Evolutionary conservation across 2,113 vertebrate genomes (phyloP), one percentile per base, ranked within the genome.

Genomic region (Onychostruthus taczanowskii): DNA sequence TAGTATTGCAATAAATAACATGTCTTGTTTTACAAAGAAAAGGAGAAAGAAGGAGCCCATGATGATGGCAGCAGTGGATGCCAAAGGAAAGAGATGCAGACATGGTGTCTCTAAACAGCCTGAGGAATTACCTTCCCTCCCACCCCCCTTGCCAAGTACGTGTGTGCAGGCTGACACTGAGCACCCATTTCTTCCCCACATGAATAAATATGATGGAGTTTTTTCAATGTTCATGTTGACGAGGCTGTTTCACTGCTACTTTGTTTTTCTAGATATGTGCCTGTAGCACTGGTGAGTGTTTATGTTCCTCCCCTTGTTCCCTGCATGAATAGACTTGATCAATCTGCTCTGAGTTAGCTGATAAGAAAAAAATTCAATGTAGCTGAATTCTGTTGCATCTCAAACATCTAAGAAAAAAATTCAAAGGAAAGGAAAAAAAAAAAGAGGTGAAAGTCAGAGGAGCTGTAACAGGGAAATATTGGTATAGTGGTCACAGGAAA

Each of bases 51-150:
- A 70, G 16, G 26, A n/a, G 33, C 2, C 68, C 7, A 1, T 10
- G 24, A 43, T 77, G 68, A 52, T 16, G 61, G 61, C 33, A 83
- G 67, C 70, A 67, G 28, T 13, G 35, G 30, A 33, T 80, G 35
- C 16, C 56, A 63, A 80, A 77, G 18, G 11, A 28, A 69, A 66
- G 50, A 58, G 16, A 58, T 21, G 22, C 0, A 75, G 44, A 56
- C 4, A 33, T 50, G 2, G 0, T 6, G 6, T 49, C 28, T 68
- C 24, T 41, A 28, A 93, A 64, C 10, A 18, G 1, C 2, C 9
- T 72, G 47, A 70, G 35, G 30, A 78, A 88, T 53, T 44, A 27
- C 47, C 30, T 78, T 35, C 23, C 41, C 17, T 83, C 22, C 22
- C 4, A 0, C 19, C 16, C 33, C 14, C 50, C 35, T 78, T 35